Evolutionary conservation across 2,888 invertebrate species (phyloP).

Genomic region (Polydrusus tereticollis): DNA sequence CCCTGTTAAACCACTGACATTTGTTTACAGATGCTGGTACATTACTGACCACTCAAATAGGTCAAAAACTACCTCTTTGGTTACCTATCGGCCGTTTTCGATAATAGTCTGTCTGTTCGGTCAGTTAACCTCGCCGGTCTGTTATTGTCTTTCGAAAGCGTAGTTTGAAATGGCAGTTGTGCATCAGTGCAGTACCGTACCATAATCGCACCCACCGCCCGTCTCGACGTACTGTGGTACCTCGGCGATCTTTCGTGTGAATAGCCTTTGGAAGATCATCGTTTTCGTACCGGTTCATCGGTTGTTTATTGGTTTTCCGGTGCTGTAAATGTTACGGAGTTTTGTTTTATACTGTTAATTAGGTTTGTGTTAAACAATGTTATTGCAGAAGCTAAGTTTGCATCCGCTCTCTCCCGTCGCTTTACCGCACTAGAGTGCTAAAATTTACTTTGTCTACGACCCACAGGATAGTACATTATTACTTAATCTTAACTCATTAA

Average conservation of each 20-base stretch:
- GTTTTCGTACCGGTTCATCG: not conserved
- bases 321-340: not conserved
- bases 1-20: no score
- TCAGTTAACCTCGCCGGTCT: slow-evolving; percentile 14
- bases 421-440: no score
- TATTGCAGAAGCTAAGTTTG: no score
- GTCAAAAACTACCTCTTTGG: not conserved
- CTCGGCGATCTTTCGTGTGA: no score
- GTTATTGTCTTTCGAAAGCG: slow-evolving; percentile 27
- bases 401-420: no score
- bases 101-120: slow-evolving; percentile 22
- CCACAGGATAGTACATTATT: no score
- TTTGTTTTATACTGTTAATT: not conserved
- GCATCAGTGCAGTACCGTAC: slow-evolving; percentile 26
- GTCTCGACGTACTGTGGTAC: no score
- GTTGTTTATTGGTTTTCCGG: slow-evolving; percentile 23
- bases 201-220: not conserved
- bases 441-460: no score
- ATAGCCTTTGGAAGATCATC: slow-evolving; percentile 14
- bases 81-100: not conserved
- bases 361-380: not conserved
- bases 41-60: not conserved
- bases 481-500: no score
- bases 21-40: no score
- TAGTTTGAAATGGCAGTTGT: slow-evolving; percentile 30